Evolutionary conservation across 92 coral and sea anemone species (phyloP), one percentile per base, ranked within the genome.

Genomic region (Parazoanthus darwini): DNA sequence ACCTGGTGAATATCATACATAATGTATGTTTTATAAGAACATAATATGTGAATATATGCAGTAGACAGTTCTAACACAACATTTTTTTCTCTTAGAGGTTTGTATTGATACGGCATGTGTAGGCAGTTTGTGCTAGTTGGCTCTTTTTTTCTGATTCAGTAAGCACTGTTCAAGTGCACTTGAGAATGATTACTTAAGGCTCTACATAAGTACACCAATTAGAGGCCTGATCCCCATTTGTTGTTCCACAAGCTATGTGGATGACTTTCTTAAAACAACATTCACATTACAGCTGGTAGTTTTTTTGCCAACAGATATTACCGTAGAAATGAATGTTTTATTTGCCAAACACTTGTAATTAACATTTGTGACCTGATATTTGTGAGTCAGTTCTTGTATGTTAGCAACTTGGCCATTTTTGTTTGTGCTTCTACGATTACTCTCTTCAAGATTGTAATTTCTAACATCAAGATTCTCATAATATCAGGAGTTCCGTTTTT

Each of bases 301-400:
- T 46, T 84, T 82, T 70, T 35, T 71, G 74, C 78, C 43, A 46
- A 84, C 87, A 84, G 87, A 84, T 84, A 70, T 48, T 6, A 29
- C 33, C 33, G 33, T 29, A 23, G 65, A 48, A 46, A 72, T 26
- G 58, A 29, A 72, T 44, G 58, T 70, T 84, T 84, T 84, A 79
- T 84, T 71, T 66, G 87, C 29, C 13, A 71, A 51, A 48, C 78
- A 33, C 38, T 66, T 48, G 78, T 36, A 84, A 84, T 84, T 84
- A 72, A 48, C 68, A 84, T 83, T 68, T 73, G 48, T 72, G 87
- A 71, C 79, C 87, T 48, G 46, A 84, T 71, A 54, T 35, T 35
- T 56, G 33, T 33, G n/a, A 46, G 48, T 44, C 33, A 29, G 76
- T 84, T 72, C 72, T 72, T 84, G 56, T 50, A 29, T 2, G 25